Base-by-base conservation (phyloP, 2,888 invertebrate species). In the Nebria salina region DNA sequence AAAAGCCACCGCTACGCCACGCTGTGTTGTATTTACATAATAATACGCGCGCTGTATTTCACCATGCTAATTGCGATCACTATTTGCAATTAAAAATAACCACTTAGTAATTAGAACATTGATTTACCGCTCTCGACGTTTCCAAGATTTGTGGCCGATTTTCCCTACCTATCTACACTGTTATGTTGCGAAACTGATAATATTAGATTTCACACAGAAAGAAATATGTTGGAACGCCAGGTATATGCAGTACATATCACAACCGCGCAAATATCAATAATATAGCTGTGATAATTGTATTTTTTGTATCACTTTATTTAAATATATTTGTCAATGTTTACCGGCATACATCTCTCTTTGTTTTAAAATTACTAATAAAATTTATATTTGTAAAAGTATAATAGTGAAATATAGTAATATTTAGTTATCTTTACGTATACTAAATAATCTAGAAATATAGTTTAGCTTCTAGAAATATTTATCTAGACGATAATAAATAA, bases 61-160 rank as follows among this genome's bases (percentile, higher is more conserved):
- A 83, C 84, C 83, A 84, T 85, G 83, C 85, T 86, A 86, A 86
- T 86, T 86, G 86, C 86, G 85, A 86, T 87, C 85, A 86, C 86
- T 85, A 87, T 87, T 86, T 85, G 85, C 86, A 86, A 86, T 87
- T 87, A 86, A 86, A 86, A 86, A 86, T 85, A 86, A 86, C 85
- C 86, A 86, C 85, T 86, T 85, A 84, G 86, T 85, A 86, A 86
- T 87, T 86, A 86, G 84, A 84, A 85, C 85, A 85, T 85, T 86
- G 86, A 86, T 86, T 86, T 86, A 86, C 84, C 83, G 83, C 84
- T 83, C 83, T 82, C 82, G 81, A 74, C 72, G 73, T 68, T 75
- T 54, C 54, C 75, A 83, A 84, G 85, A 85, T 85, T 85, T 85
- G 85, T 85, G 83, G 83, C 75, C 83, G 83, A 83, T 83, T 85